Base-by-base conservation (phyloP, 2,113 vertebrate species). In the Puma concolor region DNA sequence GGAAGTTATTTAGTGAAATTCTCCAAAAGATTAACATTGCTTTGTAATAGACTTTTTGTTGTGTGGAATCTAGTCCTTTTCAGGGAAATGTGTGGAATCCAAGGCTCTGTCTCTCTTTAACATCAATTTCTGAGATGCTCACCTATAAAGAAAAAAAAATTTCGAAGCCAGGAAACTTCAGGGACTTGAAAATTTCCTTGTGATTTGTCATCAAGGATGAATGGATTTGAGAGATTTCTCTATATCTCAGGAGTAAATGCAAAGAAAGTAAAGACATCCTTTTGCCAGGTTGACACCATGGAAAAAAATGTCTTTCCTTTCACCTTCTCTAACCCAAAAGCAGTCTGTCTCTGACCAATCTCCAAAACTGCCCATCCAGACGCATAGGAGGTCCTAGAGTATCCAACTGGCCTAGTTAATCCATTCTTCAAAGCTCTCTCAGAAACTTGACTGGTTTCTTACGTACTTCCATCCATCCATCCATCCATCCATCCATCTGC, bases 1-100 rank as follows among this genome's bases (percentile, higher is more conserved):
- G 95, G 98, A 93, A 44, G 54, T 84, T 93, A 92, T 87, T 94
- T 41, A 93, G 71, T 69, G 76, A 95, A 85, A 96, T 88, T 91
- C 94, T 94, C 72, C 69, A 66, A 66, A 94, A 87, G 80, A 94
- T 88, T 81, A 95, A 48, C 44, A 92, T 48, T 88, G 69, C 95
- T 94, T 87, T 95, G 15, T 86, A 94, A 85, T 9, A 85, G 79
- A 71, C 38, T 92, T 90, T 76, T 41, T 48, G n/a, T 74, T 74
- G 21, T 83, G 76, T 82, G 72, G 57, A 86, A 10, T 92, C 60
- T 69, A 72, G 57, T 83, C 36, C 27, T 84, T 57, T 63, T 95
- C 67, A 88, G 52, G 82, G 71, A 91, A 91, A 91, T 44, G 29
- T 84, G 14, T 33, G 33, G 63, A 93, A 67, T 67, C 21, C 7